phyloP scores from a whole-genome alignment of 2,797 vertebrate species.

The Allobates femoralis region DNA sequence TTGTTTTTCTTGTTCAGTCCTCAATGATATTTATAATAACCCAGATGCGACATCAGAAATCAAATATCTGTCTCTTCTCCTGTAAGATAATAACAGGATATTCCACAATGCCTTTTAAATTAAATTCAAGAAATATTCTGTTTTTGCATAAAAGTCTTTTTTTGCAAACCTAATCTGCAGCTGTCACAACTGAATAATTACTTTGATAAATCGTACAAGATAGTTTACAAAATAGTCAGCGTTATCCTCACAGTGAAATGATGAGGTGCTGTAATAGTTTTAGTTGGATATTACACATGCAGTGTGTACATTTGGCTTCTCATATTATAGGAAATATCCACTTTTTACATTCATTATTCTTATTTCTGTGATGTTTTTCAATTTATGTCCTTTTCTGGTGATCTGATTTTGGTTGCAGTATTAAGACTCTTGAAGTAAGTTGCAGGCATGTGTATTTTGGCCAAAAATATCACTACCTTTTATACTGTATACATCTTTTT shows the following conservation, averaged over 20 bases:
- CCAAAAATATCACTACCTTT: too few species aligned
- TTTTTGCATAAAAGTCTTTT: conserved; percentile 4
- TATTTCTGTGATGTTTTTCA: too few species aligned
- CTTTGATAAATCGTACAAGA: not conserved
- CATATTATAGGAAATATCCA: too few species aligned
- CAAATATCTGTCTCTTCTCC: conserved; percentile 21
- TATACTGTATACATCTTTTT: too few species aligned
- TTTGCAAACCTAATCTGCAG: conserved; percentile 4
- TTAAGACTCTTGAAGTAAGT: too few species aligned
- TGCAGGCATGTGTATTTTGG: too few species aligned
- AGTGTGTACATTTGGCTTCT: not conserved
- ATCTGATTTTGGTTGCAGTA: too few species aligned
- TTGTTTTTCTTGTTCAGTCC: conserved; percentile 23
- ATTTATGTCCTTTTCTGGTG: too few species aligned
- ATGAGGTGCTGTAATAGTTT: not conserved
- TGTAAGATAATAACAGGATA: conserved; percentile 22
- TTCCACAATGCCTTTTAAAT: conserved; percentile 12
- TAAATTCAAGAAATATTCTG: conserved; percentile 9
- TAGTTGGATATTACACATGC: not conserved
- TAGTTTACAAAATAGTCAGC: conserved; percentile 5
- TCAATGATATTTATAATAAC: conserved; percentile 19
- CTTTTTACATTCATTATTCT: too few species aligned
- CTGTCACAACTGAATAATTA: conserved; percentile 15
- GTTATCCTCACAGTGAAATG: not conserved
- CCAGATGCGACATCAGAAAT: conserved; percentile 28